These are phyloP conservation scores for Malurus cyaneus DNA, from an alignment of 2,113 vertebrate species.

Conservation along the genomic window DNA sequence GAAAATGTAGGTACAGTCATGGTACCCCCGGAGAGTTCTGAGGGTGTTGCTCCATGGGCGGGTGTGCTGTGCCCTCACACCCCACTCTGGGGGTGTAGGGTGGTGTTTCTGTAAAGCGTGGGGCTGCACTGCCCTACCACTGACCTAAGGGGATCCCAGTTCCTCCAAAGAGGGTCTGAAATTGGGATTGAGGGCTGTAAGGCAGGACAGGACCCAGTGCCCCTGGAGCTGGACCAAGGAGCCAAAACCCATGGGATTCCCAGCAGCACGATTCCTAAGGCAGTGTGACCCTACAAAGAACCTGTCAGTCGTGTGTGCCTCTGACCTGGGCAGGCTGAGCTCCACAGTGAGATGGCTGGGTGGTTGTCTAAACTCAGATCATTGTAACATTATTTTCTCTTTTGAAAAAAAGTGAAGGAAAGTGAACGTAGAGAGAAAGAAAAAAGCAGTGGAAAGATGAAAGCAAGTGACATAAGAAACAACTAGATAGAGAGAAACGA, in stretches of 20 bases:
- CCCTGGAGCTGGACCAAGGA: not conserved
- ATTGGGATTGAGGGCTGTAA: not conserved
- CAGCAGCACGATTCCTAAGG: not conserved
- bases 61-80: not conserved
- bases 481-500: not conserved
- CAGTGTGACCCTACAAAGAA: not conserved
- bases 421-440: not conserved
- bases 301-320: not conserved
- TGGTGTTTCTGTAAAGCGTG: not conserved
- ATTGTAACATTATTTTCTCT: not conserved
- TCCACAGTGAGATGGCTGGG: not conserved
- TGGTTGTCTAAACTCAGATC: not conserved
- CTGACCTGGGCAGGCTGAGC: not conserved
- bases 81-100: rapidly evolving
- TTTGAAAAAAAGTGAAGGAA: not conserved
- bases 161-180: not conserved
- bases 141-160: not conserved
- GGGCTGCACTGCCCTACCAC: not conserved
- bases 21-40: not conserved
- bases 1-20: rapidly evolving
- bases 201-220: not conserved
- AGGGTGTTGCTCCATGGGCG: not conserved
- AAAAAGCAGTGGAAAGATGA: not conserved
- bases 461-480: not conserved
- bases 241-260: not conserved